Base-by-base conservation (phyloP, 2,797 vertebrate genomes). In the Esox masquinongy region DNA sequence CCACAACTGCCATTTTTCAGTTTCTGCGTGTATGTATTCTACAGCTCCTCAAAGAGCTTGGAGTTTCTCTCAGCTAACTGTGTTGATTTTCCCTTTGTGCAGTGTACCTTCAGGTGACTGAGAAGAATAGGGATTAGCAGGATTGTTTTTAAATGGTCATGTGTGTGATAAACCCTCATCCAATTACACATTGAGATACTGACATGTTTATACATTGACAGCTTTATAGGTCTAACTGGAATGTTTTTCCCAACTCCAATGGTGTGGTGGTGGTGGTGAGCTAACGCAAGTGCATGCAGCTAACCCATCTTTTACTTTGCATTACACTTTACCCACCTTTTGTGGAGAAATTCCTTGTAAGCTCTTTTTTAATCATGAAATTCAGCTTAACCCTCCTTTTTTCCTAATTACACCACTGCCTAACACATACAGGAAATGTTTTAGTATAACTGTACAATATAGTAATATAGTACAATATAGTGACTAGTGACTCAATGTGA, bases 121-220 rank as follows among this genome's bases (percentile, higher is more conserved):
- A 89, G 85, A 87, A 87, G 88, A 89, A 80, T 73, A 73, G 77
- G 90, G 94, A 95, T 95, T 94, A 93, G 74, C 70, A 63, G 87
- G 92, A 90, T 87, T 87, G 36, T 90, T 87, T 95, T 94, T 94
- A 93, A 94, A 92, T 88, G 90, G 86, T 91, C 89, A 88, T 89
- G 91, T 93, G 92, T 91, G 86, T 84, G 83, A 78, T 94, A 94
- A 95, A 87, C 92, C 88, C 74, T 80, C 82, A 92, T 92, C 93
- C 92, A 93, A 94, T 93, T 90, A 91, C 84, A 82, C 84, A 70
- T 36, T 50, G 77, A 84, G 92, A 92, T 94, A 92, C 93, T 39
- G 47, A 80, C 59, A 78, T n/a, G 53, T 59, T n/a, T n/a, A 22
- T n/a, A 59, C 19, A n/a, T 22, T 59, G 53, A 19, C 53, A 24